Evolutionary conservation across 2,113 vertebrate genomes (phyloP).

Genomic region (Plecturocebus donacophilus): DNA sequence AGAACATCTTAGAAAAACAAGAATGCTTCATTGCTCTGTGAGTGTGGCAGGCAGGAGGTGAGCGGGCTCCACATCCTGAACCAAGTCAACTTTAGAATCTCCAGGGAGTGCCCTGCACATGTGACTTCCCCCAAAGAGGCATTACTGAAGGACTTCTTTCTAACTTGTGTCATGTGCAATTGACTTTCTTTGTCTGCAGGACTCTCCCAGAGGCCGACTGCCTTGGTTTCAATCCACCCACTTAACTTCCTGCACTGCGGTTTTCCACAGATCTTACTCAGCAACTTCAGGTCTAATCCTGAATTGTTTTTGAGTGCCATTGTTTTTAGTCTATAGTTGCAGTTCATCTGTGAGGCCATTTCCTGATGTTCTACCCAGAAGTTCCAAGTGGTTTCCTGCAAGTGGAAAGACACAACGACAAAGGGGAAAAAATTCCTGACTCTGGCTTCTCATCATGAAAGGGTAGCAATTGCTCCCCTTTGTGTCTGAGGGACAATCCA

Average conservation of each 20-base stretch:
- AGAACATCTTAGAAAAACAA: neutral
- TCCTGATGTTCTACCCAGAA: neutral
- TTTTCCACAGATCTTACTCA: neutral
- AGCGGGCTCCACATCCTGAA: neutral
- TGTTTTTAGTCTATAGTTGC: neutral
- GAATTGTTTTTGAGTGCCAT: neutral
- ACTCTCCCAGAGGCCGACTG: neutral
- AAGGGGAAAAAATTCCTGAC: neutral
- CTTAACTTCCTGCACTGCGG: neutral
- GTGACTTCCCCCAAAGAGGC: neutral
- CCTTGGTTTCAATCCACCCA: neutral
- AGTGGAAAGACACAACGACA: neutral
- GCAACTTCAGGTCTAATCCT: neutral
- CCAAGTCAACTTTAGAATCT: neutral
- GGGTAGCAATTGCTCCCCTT: neutral
- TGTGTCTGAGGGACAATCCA: neutral
- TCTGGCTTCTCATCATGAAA: neutral
- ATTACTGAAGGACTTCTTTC: neutral
- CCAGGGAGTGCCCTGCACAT: neutral
- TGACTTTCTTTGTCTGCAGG: neutral
- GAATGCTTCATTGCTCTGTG: neutral
- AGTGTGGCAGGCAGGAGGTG: accelerated
- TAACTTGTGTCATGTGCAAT: neutral
- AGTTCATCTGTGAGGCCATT: neutral
- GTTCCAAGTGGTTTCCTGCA: neutral